A percentile compares a stretch with the other conserved stretches of the same genome.
phyloP scores from a whole-genome alignment of 2,797 vertebrate genomes.

The Alfaro cultratus region DNA sequence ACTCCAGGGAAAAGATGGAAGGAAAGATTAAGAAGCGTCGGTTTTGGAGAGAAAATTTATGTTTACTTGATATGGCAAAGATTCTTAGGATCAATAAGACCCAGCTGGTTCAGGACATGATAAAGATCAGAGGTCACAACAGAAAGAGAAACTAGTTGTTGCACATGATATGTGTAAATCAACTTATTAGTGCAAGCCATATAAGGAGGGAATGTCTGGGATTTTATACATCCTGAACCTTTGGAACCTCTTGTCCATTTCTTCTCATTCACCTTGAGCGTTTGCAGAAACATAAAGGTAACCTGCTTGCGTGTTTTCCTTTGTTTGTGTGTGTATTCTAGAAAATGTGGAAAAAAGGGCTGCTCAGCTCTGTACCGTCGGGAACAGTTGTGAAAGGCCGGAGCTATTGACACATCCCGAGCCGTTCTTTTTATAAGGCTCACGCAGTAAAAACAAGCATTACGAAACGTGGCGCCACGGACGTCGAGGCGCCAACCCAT shows the following conservation, averaged over 20 bases:
- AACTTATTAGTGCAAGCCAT: constrained; percentile 40
- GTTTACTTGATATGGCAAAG: constrained; percentile 53
- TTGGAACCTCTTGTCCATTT: constrained; percentile 2
- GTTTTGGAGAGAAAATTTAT: constrained; percentile 39
- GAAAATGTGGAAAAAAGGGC: neutral
- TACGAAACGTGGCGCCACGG: constrained; percentile 67
- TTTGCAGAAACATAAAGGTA: neutral
- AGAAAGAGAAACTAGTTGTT: constrained; percentile 17
- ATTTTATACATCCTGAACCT: constrained; percentile 25
- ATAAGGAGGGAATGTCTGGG: constrained; percentile 21
- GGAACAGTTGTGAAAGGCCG: constrained; percentile 42
- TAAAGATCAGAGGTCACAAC: neutral
- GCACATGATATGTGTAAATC: constrained; percentile 51
- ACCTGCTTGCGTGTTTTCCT: neutral
- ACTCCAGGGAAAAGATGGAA: constrained; percentile 38
- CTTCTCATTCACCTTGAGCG: neutral
- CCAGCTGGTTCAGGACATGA: neutral
- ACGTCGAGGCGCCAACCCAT: constrained; percentile 64
- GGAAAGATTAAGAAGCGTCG: constrained; percentile 33
- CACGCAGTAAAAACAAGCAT: constrained; percentile 62
- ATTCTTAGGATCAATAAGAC: constrained; percentile 38
- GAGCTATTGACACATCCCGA: constrained; percentile 48
- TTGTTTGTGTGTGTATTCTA: neutral
- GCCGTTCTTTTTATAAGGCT: constrained; percentile 50
- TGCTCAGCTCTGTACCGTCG: neutral